A percentile compares a stretch with the other conserved stretches of the same genome.
These are phyloP conservation scores for Megalopta genalis DNA, from an alignment of 1,140 invertebrate genomes.

Conservation along the genomic window DNA sequence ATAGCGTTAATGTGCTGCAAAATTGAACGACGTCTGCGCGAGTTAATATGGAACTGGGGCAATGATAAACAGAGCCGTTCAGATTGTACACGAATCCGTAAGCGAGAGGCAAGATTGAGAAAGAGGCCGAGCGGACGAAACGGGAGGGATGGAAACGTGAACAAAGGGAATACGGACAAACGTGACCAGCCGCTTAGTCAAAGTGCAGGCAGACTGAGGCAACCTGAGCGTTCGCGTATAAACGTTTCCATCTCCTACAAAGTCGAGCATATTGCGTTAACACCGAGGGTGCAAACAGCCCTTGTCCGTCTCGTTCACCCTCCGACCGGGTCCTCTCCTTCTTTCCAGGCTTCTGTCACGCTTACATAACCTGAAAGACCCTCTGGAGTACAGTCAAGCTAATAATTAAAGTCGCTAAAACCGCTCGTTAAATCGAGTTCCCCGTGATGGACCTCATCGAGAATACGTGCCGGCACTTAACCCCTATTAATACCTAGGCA, in stretches of 20 bases:
- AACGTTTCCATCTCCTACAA: slow-evolving; percentile 55
- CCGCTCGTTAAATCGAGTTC: slow-evolving; percentile 68
- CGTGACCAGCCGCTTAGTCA: slow-evolving; percentile 41
- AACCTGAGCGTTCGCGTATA: slow-evolving; percentile 60
- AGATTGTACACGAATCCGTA: background rate
- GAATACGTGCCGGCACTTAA: background rate
- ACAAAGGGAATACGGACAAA: slow-evolving; percentile 38
- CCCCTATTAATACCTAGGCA: too few species aligned
- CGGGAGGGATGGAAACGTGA: background rate
- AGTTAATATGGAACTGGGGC: background rate
- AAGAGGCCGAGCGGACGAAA: background rate
- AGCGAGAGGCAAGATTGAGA: background rate
- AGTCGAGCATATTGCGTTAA: slow-evolving; percentile 71
- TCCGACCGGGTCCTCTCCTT: slow-evolving; percentile 36
- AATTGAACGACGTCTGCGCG: background rate
- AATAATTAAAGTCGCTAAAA: slow-evolving; percentile 77
- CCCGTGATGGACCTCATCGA: slow-evolving; percentile 10
- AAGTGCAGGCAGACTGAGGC: slow-evolving; percentile 48
- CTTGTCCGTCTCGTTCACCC: slow-evolving; percentile 59
- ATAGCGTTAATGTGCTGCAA: background rate
- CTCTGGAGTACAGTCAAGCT: slow-evolving; percentile 64
- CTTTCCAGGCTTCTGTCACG: slow-evolving; percentile 29
- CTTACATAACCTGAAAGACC: slow-evolving; percentile 31
- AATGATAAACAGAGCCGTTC: slow-evolving; percentile 12
- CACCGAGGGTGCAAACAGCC: slow-evolving; percentile 75